Percentiles rank a stretch among this genome's conserved stretches.
These are phyloP conservation scores for Zaprionus capensis DNA, from an alignment of 1,140 invertebrate species.

Conservation along the genomic window DNA sequence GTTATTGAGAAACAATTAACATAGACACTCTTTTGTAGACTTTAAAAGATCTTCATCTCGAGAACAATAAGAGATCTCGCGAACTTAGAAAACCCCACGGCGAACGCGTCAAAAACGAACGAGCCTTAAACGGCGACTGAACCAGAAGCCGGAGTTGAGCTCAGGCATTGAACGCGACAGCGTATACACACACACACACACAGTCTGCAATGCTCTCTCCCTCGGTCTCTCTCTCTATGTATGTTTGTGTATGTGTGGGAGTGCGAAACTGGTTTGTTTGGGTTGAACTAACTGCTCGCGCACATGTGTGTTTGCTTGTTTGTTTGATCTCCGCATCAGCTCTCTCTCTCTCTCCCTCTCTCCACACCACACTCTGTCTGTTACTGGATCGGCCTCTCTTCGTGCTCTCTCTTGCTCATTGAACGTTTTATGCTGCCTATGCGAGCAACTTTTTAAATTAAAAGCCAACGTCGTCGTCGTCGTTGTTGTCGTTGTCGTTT, in stretches of 20 bases:
- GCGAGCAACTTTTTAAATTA: slow-evolving; percentile 73
- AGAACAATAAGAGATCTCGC: slow-evolving; percentile 14
- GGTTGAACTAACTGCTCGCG: slow-evolving; percentile 40
- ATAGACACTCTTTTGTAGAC: slow-evolving; percentile 6
- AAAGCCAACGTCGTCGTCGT: slow-evolving; percentile 42
- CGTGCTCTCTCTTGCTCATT: slow-evolving; percentile 30
- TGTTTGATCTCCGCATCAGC: slow-evolving; percentile 19
- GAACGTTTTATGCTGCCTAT: slow-evolving; percentile 58
- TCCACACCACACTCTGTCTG: neutral
- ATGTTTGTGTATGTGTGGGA: slow-evolving; percentile 54
- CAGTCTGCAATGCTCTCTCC: slow-evolving; percentile 1
- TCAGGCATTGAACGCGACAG: slow-evolving; percentile 37
- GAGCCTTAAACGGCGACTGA: slow-evolving; percentile 57
- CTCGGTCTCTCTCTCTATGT: slow-evolving; percentile 12
- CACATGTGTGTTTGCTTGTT: slow-evolving; percentile 47
- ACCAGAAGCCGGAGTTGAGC: slow-evolving; percentile 44
- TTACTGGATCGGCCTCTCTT: neutral
- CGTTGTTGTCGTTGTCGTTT: slow-evolving; percentile 7
- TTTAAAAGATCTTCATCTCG: slow-evolving; percentile 14
- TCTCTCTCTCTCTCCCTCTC: slow-evolving; percentile 2
- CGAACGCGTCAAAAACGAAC: slow-evolving; percentile 50
- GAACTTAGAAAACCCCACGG: slow-evolving; percentile 16
- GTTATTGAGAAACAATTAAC: neutral
- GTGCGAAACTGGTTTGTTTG: slow-evolving; percentile 75
- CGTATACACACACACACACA: slow-evolving; percentile 6